Percentiles rank a stretch among this genome's conserved stretches.
phyloP scores from a whole-genome alignment of 2,797 vertebrate genomes.

The Cephalopachus bancanus region DNA sequence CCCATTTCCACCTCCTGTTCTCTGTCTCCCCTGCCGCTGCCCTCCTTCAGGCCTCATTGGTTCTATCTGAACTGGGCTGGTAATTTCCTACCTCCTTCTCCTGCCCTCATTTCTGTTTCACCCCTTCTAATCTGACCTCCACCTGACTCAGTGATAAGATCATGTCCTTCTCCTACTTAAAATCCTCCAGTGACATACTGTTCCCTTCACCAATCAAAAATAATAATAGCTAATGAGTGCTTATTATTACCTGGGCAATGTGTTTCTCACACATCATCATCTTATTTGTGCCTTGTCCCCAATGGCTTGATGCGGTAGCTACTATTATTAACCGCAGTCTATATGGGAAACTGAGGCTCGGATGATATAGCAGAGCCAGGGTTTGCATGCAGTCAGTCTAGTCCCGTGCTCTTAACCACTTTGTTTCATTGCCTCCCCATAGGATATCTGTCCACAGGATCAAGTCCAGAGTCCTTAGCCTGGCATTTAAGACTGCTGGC shows the following conservation, averaged over 20 bases:
- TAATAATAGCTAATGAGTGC: constrained; percentile 49
- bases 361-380: neutral
- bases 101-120: neutral
- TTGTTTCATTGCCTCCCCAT: neutral
- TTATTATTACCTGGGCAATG: constrained; percentile 36
- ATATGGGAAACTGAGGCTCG: constrained; percentile 9
- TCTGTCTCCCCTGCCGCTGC: neutral
- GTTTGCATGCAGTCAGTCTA: neutral
- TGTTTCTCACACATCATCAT: constrained; percentile 53
- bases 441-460: neutral
- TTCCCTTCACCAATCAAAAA: neutral
- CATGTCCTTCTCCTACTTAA: constrained; percentile 13
- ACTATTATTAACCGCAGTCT: constrained; percentile 69
- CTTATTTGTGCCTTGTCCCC: constrained; percentile 29
- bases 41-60: neutral
- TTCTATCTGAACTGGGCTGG: neutral
- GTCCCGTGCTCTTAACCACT: neutral
- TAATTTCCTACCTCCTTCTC: neutral
- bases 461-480: neutral
- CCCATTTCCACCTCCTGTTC: neutral
- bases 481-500: neutral
- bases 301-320: constrained; percentile 31
- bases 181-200: constrained; percentile 1
- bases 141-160: constrained; percentile 4
- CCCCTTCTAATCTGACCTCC: neutral